Percentiles rank a stretch among this genome's conserved stretches.
phyloP scores from a whole-genome alignment of 92 coral and sea anemone species.

The Porites lobata region DNA sequence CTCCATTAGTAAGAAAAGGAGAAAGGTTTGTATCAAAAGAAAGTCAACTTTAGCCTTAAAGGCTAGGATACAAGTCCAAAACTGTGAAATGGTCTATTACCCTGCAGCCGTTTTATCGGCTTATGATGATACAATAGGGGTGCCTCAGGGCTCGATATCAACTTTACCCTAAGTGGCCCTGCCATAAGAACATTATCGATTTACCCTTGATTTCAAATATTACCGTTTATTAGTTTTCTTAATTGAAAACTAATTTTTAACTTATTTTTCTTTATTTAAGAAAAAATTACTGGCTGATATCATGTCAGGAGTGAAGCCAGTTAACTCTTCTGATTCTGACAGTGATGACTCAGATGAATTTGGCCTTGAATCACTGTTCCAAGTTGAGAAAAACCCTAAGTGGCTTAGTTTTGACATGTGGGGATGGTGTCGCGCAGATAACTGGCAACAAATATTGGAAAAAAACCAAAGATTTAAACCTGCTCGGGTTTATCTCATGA shows the following conservation, averaged over 20 bases:
- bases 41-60: too few species aligned
- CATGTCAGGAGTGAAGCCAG: slow-evolving; percentile 23
- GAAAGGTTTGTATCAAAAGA: too few species aligned
- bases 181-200: too few species aligned
- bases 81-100: too few species aligned
- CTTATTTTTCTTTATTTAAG: neutral
- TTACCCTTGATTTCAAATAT: neutral
- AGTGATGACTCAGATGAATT: slow-evolving; percentile 11
- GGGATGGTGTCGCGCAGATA: slow-evolving; percentile 40
- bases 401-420: slow-evolving; percentile 46
- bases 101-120: too few species aligned
- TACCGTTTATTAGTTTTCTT: neutral
- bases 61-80: too few species aligned
- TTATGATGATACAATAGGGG: too few species aligned
- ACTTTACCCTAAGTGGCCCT: too few species aligned
- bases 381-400: slow-evolving; percentile 14
- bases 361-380: slow-evolving; percentile 13
- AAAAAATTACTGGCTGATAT: neutral
- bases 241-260: too few species aligned
- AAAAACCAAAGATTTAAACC: slow-evolving; percentile 44
- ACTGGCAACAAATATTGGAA: slow-evolving; percentile 16
- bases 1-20: too few species aligned
- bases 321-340: slow-evolving; percentile 17
- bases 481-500: slow-evolving; percentile 25
- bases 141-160: too few species aligned